Evolutionary conservation across 2,113 vertebrate genomes (phyloP).

Genomic region (Cricetomys ansorgei): DNA sequence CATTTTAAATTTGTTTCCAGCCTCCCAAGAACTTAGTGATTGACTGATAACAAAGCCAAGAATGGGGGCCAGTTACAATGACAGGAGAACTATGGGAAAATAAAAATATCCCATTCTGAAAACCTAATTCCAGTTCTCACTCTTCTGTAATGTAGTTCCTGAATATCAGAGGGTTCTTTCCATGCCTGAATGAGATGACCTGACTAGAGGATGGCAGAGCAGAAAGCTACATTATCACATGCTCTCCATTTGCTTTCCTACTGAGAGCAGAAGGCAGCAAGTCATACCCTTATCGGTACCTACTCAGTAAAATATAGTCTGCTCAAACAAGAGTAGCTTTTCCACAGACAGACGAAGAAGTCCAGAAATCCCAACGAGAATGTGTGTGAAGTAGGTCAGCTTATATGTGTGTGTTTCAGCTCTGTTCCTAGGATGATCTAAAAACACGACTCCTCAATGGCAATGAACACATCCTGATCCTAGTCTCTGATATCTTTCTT

Average conservation of each 20-base stretch:
- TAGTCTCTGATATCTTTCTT: not conserved
- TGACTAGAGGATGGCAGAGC: not conserved
- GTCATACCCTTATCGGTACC: not conserved
- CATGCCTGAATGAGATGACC: not conserved
- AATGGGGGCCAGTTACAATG: not conserved
- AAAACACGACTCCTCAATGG: not conserved
- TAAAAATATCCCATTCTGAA: not conserved
- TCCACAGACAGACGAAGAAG: not conserved
- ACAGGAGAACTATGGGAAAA: not conserved
- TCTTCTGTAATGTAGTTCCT: not conserved
- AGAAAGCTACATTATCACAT: not conserved
- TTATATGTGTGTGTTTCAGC: not conserved
- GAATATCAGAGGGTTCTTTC: not conserved
- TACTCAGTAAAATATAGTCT: constrained; percentile 7
- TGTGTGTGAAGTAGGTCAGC: not conserved
- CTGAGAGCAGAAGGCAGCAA: not conserved
- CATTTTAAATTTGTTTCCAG: not conserved
- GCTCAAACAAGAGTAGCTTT: not conserved
- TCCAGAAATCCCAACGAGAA: not conserved
- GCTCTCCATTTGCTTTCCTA: not conserved
- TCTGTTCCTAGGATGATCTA: not conserved
- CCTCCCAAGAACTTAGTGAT: not conserved
- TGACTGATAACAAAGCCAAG: constrained; percentile 46
- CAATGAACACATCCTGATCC: not conserved
- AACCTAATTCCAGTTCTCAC: not conserved